phyloP scores from a whole-genome alignment of 2,888 invertebrate species.

The Acanthosepion esculentum region DNA sequence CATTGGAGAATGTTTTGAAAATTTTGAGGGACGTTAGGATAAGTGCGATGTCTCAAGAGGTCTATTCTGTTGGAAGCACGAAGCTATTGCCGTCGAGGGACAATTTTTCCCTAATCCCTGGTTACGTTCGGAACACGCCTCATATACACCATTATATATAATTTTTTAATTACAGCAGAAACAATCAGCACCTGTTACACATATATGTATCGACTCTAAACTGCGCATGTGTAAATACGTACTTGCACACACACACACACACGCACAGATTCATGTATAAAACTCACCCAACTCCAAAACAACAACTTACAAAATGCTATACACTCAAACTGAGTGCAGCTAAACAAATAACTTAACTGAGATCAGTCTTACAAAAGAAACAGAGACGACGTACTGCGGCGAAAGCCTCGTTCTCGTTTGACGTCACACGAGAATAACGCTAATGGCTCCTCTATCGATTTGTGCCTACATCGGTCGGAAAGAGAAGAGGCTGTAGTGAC shows the following conservation, averaged over 20 bases:
- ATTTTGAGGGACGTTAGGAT: too few species aligned
- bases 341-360: not conserved
- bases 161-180: too few species aligned
- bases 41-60: too few species aligned
- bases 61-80: too few species aligned
- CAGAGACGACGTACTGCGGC: not conserved
- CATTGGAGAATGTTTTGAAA: too few species aligned
- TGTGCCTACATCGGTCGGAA: not conserved
- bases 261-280: not conserved
- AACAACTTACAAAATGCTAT: not conserved
- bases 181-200: too few species aligned
- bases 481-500: not conserved
- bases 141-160: too few species aligned
- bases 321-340: not conserved
- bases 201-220: too few species aligned
- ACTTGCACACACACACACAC: not conserved
- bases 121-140: too few species aligned
- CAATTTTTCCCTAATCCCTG: too few species aligned
- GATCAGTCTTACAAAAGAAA: not conserved
- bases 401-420: not conserved
- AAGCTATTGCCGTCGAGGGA: too few species aligned
- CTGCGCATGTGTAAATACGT: too few species aligned
- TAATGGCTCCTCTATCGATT: slow-evolving; percentile 20
- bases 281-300: not conserved
- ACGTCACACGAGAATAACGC: slow-evolving; percentile 33